These are phyloP conservation scores for Emys orbicularis DNA, from an alignment of 2,797 vertebrate species.

Conservation along the genomic window DNA sequence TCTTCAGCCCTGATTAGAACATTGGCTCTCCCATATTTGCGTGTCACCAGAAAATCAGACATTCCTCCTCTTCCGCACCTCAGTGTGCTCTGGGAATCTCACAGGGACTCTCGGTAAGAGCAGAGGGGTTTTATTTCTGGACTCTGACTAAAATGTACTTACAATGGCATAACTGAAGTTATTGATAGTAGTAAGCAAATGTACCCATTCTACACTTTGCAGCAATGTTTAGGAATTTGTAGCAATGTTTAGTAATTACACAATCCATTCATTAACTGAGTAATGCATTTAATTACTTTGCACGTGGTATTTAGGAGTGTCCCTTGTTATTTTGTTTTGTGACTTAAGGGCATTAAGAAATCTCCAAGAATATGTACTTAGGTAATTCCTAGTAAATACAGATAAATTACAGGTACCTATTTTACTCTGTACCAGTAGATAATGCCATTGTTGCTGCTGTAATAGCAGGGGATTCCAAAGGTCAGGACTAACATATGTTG, in stretches of 20 bases:
- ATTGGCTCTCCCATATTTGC: background rate
- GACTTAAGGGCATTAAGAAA: background rate
- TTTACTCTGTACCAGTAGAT: background rate
- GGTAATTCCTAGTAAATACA: background rate
- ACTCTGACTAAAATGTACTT: slow-evolving; percentile 15
- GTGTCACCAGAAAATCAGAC: background rate
- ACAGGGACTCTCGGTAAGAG: background rate
- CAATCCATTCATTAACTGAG: slow-evolving; percentile 49
- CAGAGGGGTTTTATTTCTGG: background rate
- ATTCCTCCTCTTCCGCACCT: fast-evolving
- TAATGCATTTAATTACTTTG: slow-evolving; percentile 50
- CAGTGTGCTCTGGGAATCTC: background rate
- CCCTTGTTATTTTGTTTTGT: slow-evolving; percentile 25
- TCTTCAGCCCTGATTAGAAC: background rate
- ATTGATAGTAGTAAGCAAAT: slow-evolving; percentile 34
- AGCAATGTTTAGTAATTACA: background rate
- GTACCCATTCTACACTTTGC: slow-evolving; percentile 21
- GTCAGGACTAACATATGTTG: background rate
- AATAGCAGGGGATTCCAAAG: background rate
- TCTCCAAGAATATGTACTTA: background rate
- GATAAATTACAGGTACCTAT: background rate
- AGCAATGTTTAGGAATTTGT: slow-evolving; percentile 25
- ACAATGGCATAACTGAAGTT: slow-evolving; percentile 3
- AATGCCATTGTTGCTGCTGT: background rate
- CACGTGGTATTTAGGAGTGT: slow-evolving; percentile 33